These are phyloP conservation scores for Callaeas wilsoni DNA, from an alignment of 2,113 vertebrate genomes.

Conservation along the genomic window DNA sequence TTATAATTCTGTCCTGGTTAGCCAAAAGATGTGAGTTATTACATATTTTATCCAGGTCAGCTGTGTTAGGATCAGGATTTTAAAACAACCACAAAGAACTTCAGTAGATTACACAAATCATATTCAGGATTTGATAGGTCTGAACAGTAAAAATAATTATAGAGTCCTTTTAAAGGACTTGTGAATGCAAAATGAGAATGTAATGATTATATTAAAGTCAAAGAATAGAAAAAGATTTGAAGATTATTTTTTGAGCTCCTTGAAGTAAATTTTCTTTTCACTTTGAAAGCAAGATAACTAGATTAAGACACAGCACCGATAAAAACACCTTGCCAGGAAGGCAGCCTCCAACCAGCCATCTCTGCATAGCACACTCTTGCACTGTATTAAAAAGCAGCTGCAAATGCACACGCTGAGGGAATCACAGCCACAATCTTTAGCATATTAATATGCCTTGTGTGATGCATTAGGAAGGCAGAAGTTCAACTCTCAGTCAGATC, in stretches of 20 bases:
- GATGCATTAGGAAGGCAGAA: slow-evolving; percentile 17
- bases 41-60: slow-evolving; percentile 38
- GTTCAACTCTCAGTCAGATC: slow-evolving; percentile 39
- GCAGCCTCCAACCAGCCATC: not conserved
- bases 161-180: not conserved
- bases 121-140: not conserved
- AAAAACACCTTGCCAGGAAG: not conserved
- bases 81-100: slow-evolving; percentile 11
- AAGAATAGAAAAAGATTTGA: not conserved
- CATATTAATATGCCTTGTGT: not conserved
- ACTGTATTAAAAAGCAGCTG: not conserved
- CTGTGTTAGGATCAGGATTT: not conserved
- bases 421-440: not conserved
- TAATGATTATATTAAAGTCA: not conserved
- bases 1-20: slow-evolving; percentile 37
- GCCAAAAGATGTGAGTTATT: slow-evolving; percentile 51
- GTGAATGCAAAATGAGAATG: not conserved
- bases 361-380: not conserved
- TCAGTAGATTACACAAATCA: slow-evolving; percentile 33
- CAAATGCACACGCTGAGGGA: not conserved
- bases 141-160: slow-evolving; percentile 29
- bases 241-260: not conserved
- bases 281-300: not conserved
- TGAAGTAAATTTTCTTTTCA: not conserved
- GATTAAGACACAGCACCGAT: not conserved